Evolutionary conservation across 2,888 invertebrate species (phyloP), one percentile per base, ranked within the genome.

Genomic region (Heliconius charithonia): DNA sequence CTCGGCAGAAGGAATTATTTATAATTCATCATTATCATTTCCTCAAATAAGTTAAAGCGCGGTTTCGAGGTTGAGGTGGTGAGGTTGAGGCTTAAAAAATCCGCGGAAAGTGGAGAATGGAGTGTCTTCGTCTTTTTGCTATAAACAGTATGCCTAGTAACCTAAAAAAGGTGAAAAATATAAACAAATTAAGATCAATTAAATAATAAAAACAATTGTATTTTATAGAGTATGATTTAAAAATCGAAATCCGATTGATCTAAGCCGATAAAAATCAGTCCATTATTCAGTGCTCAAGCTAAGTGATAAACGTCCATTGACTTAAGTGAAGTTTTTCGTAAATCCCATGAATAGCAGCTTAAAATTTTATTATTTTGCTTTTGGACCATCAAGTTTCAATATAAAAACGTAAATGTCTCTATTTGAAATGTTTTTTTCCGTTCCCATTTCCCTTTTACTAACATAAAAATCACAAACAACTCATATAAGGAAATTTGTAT

Each of bases 251-350:
- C 59, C 59, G n/a, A 72, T 72, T 59, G 72, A 72, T 72, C 56
- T 37, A 32, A 72, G 56, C 32, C 32, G 72, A 59, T 72, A 72
- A 59, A 72, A 72, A 72, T 59, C 72, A 32, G 22, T 72, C 72
- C 72, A 59, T 72, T 59, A 59, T 32, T n/a, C n/a, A 32, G 72
- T 59, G 56, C 32, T 56, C 59, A 59, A 56, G 72, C 72, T 72
- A 59, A 72, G 72, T 59, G 72, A 72, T 72, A 72, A 72, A 37
- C 59, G 72, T 59, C 72, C 32, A 32, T 72, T 72, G n/a, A 37
- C 56, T 59, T 72, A 59, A 59, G 59, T 59, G 72, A 32, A 59
- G 59, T 59, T 32, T 72, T 72, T 72, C 32, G 72, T 32, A 56
- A 72, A 59, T 72, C 72, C 59, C n/a, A 56, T 56, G 56, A 72